These are phyloP conservation scores for Phylloscopus trochiloides DNA, from an alignment of 2,113 vertebrate species.

Conservation along the genomic window DNA sequence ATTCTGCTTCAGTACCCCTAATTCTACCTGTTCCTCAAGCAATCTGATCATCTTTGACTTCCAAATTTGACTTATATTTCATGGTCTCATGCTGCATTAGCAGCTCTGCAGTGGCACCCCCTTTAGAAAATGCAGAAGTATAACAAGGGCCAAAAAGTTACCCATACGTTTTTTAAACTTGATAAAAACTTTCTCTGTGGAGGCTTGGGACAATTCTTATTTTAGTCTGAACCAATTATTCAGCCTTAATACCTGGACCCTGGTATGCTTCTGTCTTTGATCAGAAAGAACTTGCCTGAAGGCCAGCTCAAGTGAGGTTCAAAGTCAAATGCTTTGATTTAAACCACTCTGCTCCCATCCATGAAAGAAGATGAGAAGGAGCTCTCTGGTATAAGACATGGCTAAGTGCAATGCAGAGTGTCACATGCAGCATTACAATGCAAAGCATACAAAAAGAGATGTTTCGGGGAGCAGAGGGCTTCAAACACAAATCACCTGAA, in stretches of 20 bases:
- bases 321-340: conserved; percentile 70
- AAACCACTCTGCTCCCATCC: conserved; percentile 57
- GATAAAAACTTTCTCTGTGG: conserved; percentile 22
- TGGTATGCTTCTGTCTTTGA: conserved; percentile 59
- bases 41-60: neutral
- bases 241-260: conserved; percentile 58
- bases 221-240: conserved; percentile 66
- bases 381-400: conserved; percentile 4
- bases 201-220: conserved; percentile 60
- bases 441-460: neutral
- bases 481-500: neutral
- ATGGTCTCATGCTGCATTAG: neutral
- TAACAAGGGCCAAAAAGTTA: conserved; percentile 34
- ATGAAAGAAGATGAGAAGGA: conserved; percentile 60
- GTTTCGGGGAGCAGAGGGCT: neutral
- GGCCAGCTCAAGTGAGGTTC: conserved; percentile 63
- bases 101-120: neutral
- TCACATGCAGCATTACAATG: conserved; percentile 10
- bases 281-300: conserved; percentile 68
- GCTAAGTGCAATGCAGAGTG: conserved; percentile 8
- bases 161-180: conserved; percentile 9
- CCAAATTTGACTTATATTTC: neutral
- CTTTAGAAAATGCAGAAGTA: neutral
- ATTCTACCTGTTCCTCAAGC: neutral
- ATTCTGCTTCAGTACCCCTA: neutral